Conservation (phyloP, 1,140 invertebrate genomes). For the Lucilia cuprina region DNA sequence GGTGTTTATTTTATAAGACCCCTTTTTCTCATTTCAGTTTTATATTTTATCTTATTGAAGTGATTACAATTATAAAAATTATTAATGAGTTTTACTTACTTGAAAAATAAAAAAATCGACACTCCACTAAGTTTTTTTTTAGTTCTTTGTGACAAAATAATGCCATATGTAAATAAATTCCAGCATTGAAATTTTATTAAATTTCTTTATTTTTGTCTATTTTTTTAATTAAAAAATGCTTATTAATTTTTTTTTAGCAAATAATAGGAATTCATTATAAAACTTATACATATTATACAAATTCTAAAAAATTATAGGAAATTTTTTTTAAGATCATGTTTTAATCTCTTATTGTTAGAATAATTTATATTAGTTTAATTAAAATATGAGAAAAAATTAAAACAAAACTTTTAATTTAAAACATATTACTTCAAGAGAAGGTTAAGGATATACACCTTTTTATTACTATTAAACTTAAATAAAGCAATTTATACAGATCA, state of each 20-base stretch:
- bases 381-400: background rate
- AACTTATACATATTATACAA: slow-evolving; percentile 24
- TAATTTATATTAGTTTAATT: background rate
- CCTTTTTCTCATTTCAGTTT: too few species aligned
- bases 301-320: slow-evolving; percentile 25
- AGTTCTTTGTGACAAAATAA: too few species aligned
- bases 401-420: background rate
- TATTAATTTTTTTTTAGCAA: slow-evolving; percentile 23
- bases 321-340: slow-evolving; percentile 9
- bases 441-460: background rate
- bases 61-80: too few species aligned
- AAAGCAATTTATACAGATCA: background rate
- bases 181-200: background rate
- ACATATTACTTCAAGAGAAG: background rate
- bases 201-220: background rate
- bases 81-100: too few species aligned
- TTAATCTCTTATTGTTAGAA: background rate
- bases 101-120: too few species aligned
- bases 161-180: too few species aligned
- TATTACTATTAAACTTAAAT: background rate
- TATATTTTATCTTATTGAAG: too few species aligned
- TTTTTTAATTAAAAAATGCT: background rate
- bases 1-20: too few species aligned
- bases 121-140: too few species aligned
- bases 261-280: slow-evolving; percentile 31